Percentiles rank a stretch among this genome's conserved stretches.
phyloP scores from a whole-genome alignment of 2,113 vertebrate genomes.

The Hemibagrus wyckioides region DNA sequence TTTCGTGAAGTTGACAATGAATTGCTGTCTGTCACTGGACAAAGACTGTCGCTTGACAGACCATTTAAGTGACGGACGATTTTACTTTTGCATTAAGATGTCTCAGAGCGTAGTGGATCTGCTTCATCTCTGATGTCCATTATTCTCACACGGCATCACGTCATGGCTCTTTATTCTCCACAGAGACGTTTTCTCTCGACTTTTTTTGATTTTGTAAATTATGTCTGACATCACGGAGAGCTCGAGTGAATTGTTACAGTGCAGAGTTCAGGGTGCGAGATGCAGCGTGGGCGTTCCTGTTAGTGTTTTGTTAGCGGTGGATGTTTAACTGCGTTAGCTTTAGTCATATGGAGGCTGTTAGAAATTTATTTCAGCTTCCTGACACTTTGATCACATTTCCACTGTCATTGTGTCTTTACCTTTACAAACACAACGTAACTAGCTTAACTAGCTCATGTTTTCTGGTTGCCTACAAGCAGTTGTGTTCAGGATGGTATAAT shows the following conservation, averaged over 20 bases:
- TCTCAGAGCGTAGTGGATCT: constrained; percentile 53
- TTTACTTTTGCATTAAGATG: constrained; percentile 60
- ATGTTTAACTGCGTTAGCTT: neutral
- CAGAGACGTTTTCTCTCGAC: neutral
- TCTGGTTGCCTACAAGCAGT: too few species aligned
- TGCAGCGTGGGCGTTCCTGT: neutral
- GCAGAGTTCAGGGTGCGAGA: neutral
- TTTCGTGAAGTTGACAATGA: neutral
- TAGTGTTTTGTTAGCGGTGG: neutral
- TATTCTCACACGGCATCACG: neutral
- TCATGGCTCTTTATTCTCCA: neutral
- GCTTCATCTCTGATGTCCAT: constrained; percentile 15
- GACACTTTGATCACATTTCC: neutral
- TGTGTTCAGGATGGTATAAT: too few species aligned
- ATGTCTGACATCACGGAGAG: neutral
- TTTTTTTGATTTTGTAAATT: neutral
- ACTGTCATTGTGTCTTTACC: neutral
- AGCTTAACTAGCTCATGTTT: neutral
- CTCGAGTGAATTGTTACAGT: neutral
- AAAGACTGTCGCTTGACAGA: neutral
- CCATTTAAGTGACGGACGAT: neutral
- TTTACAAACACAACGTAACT: neutral
- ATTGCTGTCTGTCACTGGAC: neutral
- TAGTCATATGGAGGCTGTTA: neutral
- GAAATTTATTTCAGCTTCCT: neutral